Percentiles rank a stretch among this genome's conserved stretches.
Evolutionary conservation across 1,140 invertebrate species (phyloP).

Genomic region (Eriocheir sinensis): DNA sequence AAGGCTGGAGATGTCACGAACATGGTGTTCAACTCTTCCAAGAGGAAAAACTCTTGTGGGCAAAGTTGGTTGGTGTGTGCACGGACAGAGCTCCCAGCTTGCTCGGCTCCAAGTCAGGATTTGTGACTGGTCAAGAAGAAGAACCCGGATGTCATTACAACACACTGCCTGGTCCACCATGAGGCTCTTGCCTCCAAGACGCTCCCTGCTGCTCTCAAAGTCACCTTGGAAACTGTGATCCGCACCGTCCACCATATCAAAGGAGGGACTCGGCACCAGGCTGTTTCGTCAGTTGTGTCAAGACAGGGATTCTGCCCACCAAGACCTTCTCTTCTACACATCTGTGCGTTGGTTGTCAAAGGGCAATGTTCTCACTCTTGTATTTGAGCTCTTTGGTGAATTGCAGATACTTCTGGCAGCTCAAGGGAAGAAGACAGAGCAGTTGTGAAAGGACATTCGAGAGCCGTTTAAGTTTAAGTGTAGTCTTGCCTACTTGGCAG

Average conservation of each 20-base stretch:
- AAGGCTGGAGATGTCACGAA: constrained; percentile 30
- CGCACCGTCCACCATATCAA: constrained; percentile 47
- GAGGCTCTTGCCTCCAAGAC: too few relatives aligned
- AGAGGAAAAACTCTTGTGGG: too few relatives aligned
- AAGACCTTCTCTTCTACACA: constrained; percentile 32
- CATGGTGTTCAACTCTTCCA: neutral
- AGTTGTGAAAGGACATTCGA: neutral
- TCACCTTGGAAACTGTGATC: constrained; percentile 5
- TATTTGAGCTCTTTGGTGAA: constrained; percentile 25
- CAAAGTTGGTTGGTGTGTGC: too few relatives aligned
- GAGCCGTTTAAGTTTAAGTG: neutral
- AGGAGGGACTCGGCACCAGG: constrained; percentile 13
- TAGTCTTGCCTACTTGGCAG: constrained; percentile 36
- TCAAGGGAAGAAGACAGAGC: neutral
- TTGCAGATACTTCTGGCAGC: constrained; percentile 23
- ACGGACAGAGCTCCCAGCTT: too few relatives aligned
- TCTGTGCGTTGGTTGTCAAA: constrained; percentile 32
- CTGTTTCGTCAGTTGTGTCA: constrained; percentile 31
- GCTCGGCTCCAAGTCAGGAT: too few relatives aligned
- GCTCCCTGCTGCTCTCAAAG: too few relatives aligned
- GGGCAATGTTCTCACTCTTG: neutral
- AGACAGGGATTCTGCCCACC: constrained; percentile 33
- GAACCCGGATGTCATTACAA: too few relatives aligned
- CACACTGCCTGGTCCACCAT: too few relatives aligned
- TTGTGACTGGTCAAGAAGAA: too few relatives aligned